Percentiles rank a stretch among this genome's conserved stretches.
These are phyloP conservation scores for Struthio camelus DNA, from an alignment of 2,113 vertebrate genomes.

Conservation along the genomic window DNA sequence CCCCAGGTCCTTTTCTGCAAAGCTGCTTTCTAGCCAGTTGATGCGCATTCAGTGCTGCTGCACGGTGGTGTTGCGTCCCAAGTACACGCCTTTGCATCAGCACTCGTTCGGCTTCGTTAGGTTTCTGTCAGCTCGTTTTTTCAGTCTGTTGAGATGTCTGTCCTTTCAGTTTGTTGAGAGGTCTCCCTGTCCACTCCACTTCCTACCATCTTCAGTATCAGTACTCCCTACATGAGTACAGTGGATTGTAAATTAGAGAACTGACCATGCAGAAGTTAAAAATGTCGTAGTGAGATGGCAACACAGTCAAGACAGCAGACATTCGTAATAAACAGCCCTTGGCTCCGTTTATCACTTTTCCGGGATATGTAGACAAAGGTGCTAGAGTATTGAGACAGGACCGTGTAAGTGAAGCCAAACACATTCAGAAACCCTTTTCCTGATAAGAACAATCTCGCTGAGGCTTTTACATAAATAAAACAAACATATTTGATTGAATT, in stretches of 20 bases:
- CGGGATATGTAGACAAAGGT: not conserved
- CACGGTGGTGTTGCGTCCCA: not conserved
- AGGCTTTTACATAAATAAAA: slow-evolving; percentile 42
- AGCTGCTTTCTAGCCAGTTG: not conserved
- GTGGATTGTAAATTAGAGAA: not conserved
- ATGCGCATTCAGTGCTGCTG: not conserved
- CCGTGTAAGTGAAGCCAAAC: not conserved
- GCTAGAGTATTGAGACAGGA: not conserved
- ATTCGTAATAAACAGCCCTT: not conserved
- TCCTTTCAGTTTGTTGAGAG: not conserved
- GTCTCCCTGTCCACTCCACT: too few relatives aligned
- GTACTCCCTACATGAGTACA: not conserved
- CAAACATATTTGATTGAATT: not conserved
- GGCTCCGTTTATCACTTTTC: not conserved
- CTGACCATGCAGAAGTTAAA: not conserved
- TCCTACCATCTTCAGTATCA: not conserved
- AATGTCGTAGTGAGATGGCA: slow-evolving; percentile 4
- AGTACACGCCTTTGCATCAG: not conserved
- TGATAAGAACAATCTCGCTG: slow-evolving; percentile 16
- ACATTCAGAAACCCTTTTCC: not conserved
- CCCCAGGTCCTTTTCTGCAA: not conserved
- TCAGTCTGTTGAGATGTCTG: not conserved
- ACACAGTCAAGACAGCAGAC: not conserved
- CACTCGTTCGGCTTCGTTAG: not conserved
- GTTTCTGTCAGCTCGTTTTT: not conserved